Base-by-base conservation (phyloP, 2,797 vertebrate species). In the Clangula hyemalis region DNA sequence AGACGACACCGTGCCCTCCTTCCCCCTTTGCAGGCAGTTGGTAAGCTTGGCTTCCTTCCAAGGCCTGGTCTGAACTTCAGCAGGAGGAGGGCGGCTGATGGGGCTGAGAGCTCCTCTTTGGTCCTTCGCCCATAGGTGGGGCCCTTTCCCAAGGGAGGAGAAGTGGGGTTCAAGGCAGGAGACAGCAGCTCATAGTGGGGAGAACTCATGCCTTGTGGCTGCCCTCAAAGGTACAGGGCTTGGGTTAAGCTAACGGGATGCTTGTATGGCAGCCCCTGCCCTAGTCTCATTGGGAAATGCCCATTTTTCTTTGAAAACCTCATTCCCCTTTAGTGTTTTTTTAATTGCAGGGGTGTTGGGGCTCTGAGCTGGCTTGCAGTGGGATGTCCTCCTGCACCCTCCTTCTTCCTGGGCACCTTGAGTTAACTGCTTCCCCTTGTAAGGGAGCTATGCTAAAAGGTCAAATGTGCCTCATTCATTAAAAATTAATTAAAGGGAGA, bases 121-220 rank as follows among this genome's bases (percentile, higher is more conserved):
- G 18, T 68, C 62, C 66, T 74, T 89, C 34, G 54, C 95, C 93
- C 41, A 1, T 84, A 94, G 96, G 82, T 95, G 96, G 94, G 95
- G 95, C 94, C 82, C 89, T 96, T 93, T 93, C 73, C 69, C 91
- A 88, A 86, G 76, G 7, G 85, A 95, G 91, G 34, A 87, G 58
- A 51, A 79, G 17, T 11, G 38, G 77, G 51, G 11, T 39, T 90
- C 43, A 43, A 75, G n/a, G 21, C 24, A 57, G 49, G 27, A 74
- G 8, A 5, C 60, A 56, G 75, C 27, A 54, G 49, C 49, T 51
- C 49, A 51, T 25, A 25, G 49, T 51, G 49, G 49, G 43, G 30
- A 58, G 18, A 85, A 18, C 41, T 62, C 1, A 5, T 75, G 43
- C 30, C 61, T 77, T 77, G 65, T 32, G 75, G 34, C 39, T 85